A percentile compares a stretch with the other conserved stretches of the same genome.
Evolutionary conservation across 2,113 vertebrate genomes (phyloP).

Genomic region (Pluvianellus socialis): DNA sequence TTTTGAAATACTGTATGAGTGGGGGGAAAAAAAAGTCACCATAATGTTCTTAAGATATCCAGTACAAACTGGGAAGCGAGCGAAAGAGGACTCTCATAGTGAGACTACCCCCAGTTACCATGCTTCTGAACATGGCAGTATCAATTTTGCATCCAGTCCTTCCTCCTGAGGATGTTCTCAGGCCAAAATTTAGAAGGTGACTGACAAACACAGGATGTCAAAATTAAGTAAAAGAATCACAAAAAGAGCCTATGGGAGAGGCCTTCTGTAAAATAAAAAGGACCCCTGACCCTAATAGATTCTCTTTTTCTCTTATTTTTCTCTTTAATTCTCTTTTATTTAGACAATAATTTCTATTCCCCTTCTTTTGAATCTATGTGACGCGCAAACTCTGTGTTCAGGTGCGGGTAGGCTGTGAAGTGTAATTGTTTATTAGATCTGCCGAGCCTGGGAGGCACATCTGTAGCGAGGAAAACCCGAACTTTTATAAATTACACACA

Average conservation of each 20-base stretch:
- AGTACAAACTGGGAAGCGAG: background rate
- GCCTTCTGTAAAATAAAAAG: background rate
- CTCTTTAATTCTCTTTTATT: background rate
- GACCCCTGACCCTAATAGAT: background rate
- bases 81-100: background rate
- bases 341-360: background rate
- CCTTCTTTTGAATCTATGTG: background rate
- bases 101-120: background rate
- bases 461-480: accelerated
- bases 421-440: background rate
- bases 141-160: background rate
- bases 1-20: background rate
- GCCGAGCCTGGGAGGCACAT: background rate
- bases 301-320: background rate
- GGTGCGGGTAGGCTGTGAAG: background rate
- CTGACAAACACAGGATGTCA: background rate
- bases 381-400: background rate
- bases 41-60: background rate
- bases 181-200: background rate
- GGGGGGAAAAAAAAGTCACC: background rate
- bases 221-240: background rate
- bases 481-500: background rate
- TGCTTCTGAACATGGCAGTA: background rate
- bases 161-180: background rate
- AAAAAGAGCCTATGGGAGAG: background rate